Conservation (phyloP, 2,113 vertebrate genomes). For the western clawed frog (Xenopus tropicalis) region UCB_Xtro_10.0 CM004444.2:178815001-178815500, state of each 20-base stretch:
- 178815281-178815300: constrained; percentile 70
- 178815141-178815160: no score
- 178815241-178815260: no score
- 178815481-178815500: no score
- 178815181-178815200: no score
- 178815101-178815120: no score
- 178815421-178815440: constrained; percentile 84
- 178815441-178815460: constrained; percentile 89
- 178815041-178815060: neutral
- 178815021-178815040: no score
- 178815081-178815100: neutral
- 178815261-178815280: constrained; percentile 73
- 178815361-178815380: constrained; percentile 86
- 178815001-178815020: constrained; percentile 20
- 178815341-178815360: constrained; percentile 73
- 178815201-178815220: neutral
- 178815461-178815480: constrained; percentile 75
- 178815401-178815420: constrained; percentile 88
- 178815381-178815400: constrained; percentile 82
- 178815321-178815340: constrained; percentile 70
- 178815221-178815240: no score
- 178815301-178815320: constrained; percentile 56
- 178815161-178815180: constrained; percentile 16
- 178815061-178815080: no score
- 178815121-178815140: neutral